phyloP scores from a whole-genome alignment of 2,888 invertebrate species.

The Doris montereyensis region DNA sequence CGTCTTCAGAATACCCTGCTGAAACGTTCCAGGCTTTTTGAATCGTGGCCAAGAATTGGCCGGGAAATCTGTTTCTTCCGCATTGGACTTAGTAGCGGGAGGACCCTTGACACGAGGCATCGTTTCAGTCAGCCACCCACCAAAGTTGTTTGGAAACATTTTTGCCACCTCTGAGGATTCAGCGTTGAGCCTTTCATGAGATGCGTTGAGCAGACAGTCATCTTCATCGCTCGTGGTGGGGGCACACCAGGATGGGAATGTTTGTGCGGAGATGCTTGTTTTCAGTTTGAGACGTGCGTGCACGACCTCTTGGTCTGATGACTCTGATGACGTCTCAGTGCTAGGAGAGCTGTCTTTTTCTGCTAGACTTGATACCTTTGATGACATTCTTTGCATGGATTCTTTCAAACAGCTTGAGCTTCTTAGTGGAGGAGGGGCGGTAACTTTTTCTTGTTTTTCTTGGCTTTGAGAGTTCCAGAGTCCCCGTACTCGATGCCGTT shows the following conservation, averaged over 20 bases:
- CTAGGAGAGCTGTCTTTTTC: conserved; percentile 33
- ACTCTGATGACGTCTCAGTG: conserved; percentile 51
- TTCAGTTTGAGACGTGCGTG: conserved; percentile 62
- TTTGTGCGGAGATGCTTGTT: conserved; percentile 59
- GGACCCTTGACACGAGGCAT: conserved; percentile 36
- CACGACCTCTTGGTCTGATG: conserved; percentile 65
- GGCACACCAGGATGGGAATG: conserved; percentile 63
- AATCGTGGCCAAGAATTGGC: conserved; percentile 65
- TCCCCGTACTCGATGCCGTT: not conserved
- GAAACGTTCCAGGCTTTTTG: conserved; percentile 35
- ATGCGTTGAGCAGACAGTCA: conserved; percentile 24
- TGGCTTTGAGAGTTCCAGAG: conserved; percentile 33
- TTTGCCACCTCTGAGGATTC: conserved; percentile 35
- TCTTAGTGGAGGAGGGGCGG: conserved; percentile 50
- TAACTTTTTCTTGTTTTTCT: conserved; percentile 23
- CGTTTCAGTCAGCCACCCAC: conserved; percentile 39
- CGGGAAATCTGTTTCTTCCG: conserved; percentile 40
- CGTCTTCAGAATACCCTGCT: conserved; percentile 59
- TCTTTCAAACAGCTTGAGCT: conserved; percentile 41
- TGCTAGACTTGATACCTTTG: too few relatives aligned
- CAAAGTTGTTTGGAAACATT: conserved; percentile 37
- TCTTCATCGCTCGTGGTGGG: conserved; percentile 53
- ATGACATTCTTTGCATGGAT: too few relatives aligned
- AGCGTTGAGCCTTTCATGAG: conserved; percentile 33
- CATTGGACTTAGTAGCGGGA: conserved; percentile 27